phyloP scores from a whole-genome alignment of 2,113 vertebrate genomes.

The Meleagris gallopavo region DNA sequence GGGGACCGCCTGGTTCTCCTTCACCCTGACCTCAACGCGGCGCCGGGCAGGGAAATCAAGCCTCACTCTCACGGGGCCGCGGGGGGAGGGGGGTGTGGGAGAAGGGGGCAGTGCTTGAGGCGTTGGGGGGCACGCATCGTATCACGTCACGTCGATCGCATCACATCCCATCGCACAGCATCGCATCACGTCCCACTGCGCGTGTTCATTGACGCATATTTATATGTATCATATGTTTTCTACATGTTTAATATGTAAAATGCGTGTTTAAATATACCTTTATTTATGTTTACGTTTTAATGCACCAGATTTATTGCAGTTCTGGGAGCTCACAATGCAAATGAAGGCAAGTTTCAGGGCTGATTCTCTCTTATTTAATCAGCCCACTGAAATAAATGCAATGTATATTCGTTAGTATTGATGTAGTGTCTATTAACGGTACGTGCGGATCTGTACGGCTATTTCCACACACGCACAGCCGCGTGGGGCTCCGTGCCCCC shows the following conservation, averaged over 20 bases:
- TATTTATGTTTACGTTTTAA: no score
- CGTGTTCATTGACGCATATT: background rate
- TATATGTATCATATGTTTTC: background rate
- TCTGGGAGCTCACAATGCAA: background rate
- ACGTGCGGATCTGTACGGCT: background rate
- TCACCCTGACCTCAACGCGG: no score
- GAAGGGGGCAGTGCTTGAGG: no score
- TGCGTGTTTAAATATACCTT: background rate
- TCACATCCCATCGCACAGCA: background rate
- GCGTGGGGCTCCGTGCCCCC: fast-evolving
- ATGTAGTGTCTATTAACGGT: background rate
- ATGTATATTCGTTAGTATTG: background rate
- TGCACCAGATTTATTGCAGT: background rate
- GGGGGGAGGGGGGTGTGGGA: no score
- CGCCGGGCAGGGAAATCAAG: background rate
- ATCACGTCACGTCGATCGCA: background rate
- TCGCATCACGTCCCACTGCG: fast-evolving
- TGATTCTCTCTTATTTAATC: background rate
- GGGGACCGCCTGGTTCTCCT: background rate
- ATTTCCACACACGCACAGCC: background rate
- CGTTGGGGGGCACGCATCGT: no score
- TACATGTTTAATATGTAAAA: background rate
- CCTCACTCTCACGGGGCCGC: no score
- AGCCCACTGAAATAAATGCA: background rate
- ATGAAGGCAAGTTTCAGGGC: background rate